phyloP scores from a whole-genome alignment of 2,113 vertebrate genomes.

The Cyanoliseus patagonus region DNA sequence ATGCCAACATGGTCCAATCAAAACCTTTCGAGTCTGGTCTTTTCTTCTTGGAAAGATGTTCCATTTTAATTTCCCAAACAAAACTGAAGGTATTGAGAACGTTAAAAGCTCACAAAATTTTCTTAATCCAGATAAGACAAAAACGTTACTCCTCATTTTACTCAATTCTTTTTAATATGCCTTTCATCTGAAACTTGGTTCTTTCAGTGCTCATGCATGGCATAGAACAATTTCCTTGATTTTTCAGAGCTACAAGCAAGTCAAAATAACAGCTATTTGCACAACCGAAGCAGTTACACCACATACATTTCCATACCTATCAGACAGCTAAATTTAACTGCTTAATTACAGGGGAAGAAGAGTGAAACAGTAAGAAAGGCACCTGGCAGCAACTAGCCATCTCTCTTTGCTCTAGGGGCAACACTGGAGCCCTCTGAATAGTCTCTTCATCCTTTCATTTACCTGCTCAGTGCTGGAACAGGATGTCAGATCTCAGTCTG shows the following conservation, averaged over 20 bases:
- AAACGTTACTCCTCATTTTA: background rate
- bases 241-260: background rate
- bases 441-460: background rate
- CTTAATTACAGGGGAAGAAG: background rate
- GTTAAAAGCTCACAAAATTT: background rate
- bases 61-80: background rate
- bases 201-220: background rate
- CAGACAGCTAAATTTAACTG: constrained; percentile 38
- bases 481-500: background rate
- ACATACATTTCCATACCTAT: constrained; percentile 33
- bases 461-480: background rate
- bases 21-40: background rate
- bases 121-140: background rate
- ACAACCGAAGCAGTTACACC: background rate
- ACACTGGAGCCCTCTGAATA: background rate
- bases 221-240: constrained; percentile 2
- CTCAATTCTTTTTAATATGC: background rate
- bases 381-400: constrained; percentile 6
- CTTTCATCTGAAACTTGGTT: background rate
- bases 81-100: background rate
- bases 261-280: background rate
- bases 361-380: background rate
- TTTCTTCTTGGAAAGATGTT: background rate
- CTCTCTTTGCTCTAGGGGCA: background rate
- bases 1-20: background rate